phyloP scores from a whole-genome alignment of 1,140 invertebrate species.

The Formica exsecta region DNA sequence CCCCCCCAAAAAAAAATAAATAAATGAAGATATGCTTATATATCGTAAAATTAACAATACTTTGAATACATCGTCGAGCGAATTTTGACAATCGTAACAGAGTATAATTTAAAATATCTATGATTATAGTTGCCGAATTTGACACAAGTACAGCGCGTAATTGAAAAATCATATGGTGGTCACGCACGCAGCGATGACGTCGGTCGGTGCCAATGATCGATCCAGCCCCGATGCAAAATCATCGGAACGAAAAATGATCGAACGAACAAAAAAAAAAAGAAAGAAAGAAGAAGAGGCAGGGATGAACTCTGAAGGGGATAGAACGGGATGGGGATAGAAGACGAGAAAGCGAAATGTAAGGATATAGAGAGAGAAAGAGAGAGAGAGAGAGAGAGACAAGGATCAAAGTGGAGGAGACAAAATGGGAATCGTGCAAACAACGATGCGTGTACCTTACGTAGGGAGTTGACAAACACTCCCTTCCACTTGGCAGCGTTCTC shows the following conservation, averaged over 20 bases:
- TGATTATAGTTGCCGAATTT: neutral
- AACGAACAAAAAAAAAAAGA: slow-evolving; percentile 25
- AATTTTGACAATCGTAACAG: neutral
- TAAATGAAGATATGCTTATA: neutral
- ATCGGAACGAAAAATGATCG: slow-evolving; percentile 56
- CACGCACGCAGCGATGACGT: slow-evolving; percentile 43
- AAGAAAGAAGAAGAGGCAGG: neutral
- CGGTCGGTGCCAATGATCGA: slow-evolving; percentile 57
- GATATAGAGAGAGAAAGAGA: neutral
- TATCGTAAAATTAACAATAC: neutral
- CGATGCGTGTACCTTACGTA: slow-evolving; percentile 89
- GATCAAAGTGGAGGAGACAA: slow-evolving; percentile 6
- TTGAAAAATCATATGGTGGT: slow-evolving; percentile 47
- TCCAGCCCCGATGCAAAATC: slow-evolving; percentile 46
- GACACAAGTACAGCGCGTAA: neutral
- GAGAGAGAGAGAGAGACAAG: neutral
- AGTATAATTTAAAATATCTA: slow-evolving; percentile 1
- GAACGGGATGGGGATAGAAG: slow-evolving; percentile 39
- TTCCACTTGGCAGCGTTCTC: slow-evolving; percentile 96
- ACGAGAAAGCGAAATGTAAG: slow-evolving; percentile 16
- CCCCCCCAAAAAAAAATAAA: too few relatives aligned
- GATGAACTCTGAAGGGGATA: slow-evolving; percentile 28
- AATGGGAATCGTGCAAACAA: slow-evolving; percentile 16
- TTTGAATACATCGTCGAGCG: neutral
- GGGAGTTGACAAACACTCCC: slow-evolving; percentile 93